phyloP scores from a whole-genome alignment of 2,888 invertebrate genomes.

The Arrhopalites spinosus region DNA sequence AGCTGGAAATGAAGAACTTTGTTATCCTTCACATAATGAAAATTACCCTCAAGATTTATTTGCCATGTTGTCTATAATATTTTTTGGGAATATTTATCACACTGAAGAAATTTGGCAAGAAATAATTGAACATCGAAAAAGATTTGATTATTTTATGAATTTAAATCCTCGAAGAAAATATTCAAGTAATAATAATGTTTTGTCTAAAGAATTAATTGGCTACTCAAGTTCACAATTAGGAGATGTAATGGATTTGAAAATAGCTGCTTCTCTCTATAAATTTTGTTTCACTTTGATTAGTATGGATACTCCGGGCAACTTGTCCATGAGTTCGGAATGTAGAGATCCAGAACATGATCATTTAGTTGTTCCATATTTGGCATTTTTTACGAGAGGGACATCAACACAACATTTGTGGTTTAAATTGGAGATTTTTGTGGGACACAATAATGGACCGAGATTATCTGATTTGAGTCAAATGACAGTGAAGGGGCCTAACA shows the following conservation, averaged over 20 bases:
- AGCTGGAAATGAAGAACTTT: slow-evolving; percentile 25
- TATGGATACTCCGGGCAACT: slow-evolving; percentile 26
- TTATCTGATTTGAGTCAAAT: too few relatives aligned
- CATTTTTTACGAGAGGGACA: slow-evolving; percentile 14
- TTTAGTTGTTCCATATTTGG: not conserved
- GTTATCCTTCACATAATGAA: not conserved
- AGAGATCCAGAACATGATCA: not conserved
- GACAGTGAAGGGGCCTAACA: too few relatives aligned
- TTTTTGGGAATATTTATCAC: slow-evolving; percentile 27
- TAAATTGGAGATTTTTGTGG: slow-evolving; percentile 17
- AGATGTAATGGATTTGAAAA: slow-evolving; percentile 30
- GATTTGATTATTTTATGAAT: slow-evolving; percentile 31
- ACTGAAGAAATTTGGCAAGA: slow-evolving; percentile 16
- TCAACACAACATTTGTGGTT: not conserved
- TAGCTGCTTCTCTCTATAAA: slow-evolving; percentile 32
- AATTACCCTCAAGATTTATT: slow-evolving; percentile 13
- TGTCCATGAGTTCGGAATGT: slow-evolving; percentile 20
- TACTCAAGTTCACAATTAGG: not conserved
- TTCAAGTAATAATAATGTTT: not conserved
- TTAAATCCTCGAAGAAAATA: slow-evolving; percentile 28
- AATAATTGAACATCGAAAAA: slow-evolving; percentile 20
- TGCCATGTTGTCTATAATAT: slow-evolving; percentile 5
- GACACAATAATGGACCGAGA: not conserved
- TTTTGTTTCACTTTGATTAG: slow-evolving; percentile 26
- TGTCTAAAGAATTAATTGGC: too few relatives aligned